A percentile compares a stretch with the other conserved stretches of the same genome.
These are phyloP conservation scores for Scrobipalpa atriplicella DNA, from an alignment of 2,888 invertebrate species.

Conservation along the genomic window DNA sequence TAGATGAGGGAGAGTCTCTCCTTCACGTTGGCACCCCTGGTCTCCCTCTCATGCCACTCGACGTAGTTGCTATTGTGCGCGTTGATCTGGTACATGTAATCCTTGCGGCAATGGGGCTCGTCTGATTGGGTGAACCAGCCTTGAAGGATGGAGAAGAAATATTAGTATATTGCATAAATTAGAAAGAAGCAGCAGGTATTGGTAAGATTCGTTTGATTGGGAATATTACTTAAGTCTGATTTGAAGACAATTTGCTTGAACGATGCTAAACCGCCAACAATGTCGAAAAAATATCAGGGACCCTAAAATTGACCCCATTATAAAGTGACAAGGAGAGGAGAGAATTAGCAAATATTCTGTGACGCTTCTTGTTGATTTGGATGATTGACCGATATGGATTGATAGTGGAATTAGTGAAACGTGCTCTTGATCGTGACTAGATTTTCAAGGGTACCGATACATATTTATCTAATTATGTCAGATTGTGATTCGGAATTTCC, in stretches of 20 bases:
- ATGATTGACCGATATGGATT: background rate
- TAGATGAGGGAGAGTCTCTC: slow-evolving; percentile 89
- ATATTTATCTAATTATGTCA: too few species aligned
- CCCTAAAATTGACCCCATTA: too few species aligned
- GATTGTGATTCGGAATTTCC: background rate
- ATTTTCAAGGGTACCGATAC: background rate
- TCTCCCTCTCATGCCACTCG: slow-evolving; percentile 93
- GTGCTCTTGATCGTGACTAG: background rate
- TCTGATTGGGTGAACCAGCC: slow-evolving; percentile 94
- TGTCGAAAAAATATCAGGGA: too few species aligned
- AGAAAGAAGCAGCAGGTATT: too few species aligned
- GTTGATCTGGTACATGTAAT: slow-evolving; percentile 91
- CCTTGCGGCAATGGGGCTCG: slow-evolving; percentile 89
- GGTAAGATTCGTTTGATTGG: too few species aligned
- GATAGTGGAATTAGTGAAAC: background rate
- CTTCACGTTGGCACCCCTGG: slow-evolving; percentile 84
- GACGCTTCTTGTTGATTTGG: background rate
- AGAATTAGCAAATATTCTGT: background rate
- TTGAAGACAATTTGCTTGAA: too few species aligned
- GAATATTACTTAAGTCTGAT: too few species aligned
- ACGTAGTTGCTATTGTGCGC: slow-evolving; percentile 88
- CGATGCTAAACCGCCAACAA: too few species aligned
- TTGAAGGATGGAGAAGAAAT: slow-evolving; percentile 48
- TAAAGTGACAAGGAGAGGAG: too few species aligned
- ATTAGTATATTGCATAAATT: background rate